These are phyloP conservation scores for Charanyca ferruginea DNA, from an alignment of 2,888 invertebrate genomes.

Conservation along the genomic window DNA sequence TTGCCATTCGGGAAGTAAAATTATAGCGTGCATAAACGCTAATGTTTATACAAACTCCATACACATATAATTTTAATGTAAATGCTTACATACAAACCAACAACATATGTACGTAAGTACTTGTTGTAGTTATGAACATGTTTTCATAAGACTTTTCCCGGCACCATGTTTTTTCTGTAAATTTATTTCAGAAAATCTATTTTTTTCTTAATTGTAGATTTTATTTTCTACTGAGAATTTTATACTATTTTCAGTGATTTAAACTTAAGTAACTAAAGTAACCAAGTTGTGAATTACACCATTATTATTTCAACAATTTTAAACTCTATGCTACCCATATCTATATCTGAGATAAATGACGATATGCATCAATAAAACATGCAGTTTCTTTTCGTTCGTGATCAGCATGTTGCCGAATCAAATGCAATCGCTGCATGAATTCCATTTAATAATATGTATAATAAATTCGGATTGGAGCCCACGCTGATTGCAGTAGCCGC, in stretches of 20 bases:
- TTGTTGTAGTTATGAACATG: constrained; percentile 27
- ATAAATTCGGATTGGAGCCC: constrained; percentile 45
- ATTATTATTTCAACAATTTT: constrained; percentile 22
- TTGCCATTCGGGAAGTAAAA: constrained; percentile 76
- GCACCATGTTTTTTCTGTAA: neutral
- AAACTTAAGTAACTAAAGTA: neutral
- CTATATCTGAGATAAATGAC: constrained; percentile 16
- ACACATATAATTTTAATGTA: constrained; percentile 53
- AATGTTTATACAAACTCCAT: constrained; percentile 68
- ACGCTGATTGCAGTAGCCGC: constrained; percentile 26
- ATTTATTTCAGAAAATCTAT: neutral
- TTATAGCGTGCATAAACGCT: constrained; percentile 72
- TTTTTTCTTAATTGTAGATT: neutral
- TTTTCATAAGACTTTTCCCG: constrained; percentile 2
- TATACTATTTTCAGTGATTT: neutral
- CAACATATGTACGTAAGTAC: constrained; percentile 9
- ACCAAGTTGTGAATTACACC: neutral
- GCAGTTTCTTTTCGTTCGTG: constrained; percentile 43
- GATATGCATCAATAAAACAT: constrained; percentile 41
- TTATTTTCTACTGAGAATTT: neutral
- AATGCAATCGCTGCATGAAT: constrained; percentile 49
- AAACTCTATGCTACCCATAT: neutral
- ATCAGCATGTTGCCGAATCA: constrained; percentile 40
- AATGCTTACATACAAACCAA: constrained; percentile 34
- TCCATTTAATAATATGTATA: constrained; percentile 41